Evolutionary conservation across 2,888 invertebrate genomes (phyloP).

Genomic region (Drosophila kokeensis): DNA sequence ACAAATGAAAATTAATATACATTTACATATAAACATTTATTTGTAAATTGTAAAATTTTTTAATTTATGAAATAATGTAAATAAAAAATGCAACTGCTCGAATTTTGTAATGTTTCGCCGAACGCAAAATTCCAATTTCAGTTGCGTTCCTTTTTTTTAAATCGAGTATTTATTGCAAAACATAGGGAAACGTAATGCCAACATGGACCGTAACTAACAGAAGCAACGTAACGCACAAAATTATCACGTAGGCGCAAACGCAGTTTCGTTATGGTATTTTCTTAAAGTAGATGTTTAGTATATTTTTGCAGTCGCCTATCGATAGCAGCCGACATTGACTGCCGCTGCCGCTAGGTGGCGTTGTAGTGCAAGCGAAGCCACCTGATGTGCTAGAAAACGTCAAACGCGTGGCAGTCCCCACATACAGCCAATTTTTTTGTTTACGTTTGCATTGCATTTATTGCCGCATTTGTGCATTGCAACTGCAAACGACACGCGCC

Average conservation of each 20-base stretch:
- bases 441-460: constrained; percentile 68
- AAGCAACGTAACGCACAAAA: constrained; percentile 6
- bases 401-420: constrained; percentile 58
- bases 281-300: constrained; percentile 5
- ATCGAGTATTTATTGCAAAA: background rate
- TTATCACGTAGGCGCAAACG: background rate
- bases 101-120: constrained; percentile 21
- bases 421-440: constrained; percentile 55
- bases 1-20: background rate
- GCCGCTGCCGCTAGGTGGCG: constrained; percentile 43
- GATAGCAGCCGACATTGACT: constrained; percentile 25
- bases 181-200: constrained; percentile 2
- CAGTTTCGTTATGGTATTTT: constrained; percentile 5
- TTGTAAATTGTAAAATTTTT: constrained; percentile 24
- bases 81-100: constrained; percentile 44
- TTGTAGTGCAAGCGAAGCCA: constrained; percentile 43
- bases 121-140: constrained; percentile 1
- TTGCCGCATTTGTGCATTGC: constrained; percentile 32
- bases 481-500: constrained; percentile 39
- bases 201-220: background rate
- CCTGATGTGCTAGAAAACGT: constrained; percentile 64
- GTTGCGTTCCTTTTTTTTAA: constrained; percentile 15
- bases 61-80: constrained; percentile 33
- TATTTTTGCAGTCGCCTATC: constrained; percentile 16
- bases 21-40: constrained; percentile 21